Conservation (phyloP, 2,797 vertebrate species). For the Falco peregrinus region DNA sequence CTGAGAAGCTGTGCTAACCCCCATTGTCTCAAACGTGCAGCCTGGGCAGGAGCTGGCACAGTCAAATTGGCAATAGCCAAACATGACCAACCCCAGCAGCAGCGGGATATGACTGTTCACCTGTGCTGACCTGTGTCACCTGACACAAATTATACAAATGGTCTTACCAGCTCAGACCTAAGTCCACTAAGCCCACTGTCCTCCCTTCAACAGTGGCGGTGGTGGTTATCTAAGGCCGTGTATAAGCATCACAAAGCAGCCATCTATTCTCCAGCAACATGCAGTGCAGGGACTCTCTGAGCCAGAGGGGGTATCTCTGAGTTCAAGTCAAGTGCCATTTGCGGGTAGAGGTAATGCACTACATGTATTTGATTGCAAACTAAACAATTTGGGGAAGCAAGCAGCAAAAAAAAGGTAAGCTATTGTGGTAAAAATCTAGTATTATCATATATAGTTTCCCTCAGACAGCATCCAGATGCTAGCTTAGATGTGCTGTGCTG, state of each 20-base stretch:
- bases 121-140: not conserved
- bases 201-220: fast-evolving
- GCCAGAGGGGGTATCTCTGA: not conserved
- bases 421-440: not conserved
- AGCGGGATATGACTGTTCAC: not conserved
- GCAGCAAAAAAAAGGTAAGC: not conserved
- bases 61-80: not conserved
- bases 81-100: not conserved
- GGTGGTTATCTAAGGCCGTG: not conserved
- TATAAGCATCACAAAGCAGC: not conserved
- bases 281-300: not conserved
- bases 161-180: not conserved
- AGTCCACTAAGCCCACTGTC: not conserved
- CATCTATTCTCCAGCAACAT: not conserved
- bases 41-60: not conserved
- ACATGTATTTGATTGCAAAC: not conserved
- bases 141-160: not conserved
- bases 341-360: not conserved
- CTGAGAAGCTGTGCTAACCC: not conserved
- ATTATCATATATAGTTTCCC: not conserved
- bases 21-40: not conserved
- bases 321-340: not conserved
- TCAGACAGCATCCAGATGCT: not conserved
- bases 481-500: not conserved
- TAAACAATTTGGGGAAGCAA: not conserved